These are phyloP conservation scores for Hylia prasina DNA, from an alignment of 2,113 vertebrate species.

Conservation along the genomic window DNA sequence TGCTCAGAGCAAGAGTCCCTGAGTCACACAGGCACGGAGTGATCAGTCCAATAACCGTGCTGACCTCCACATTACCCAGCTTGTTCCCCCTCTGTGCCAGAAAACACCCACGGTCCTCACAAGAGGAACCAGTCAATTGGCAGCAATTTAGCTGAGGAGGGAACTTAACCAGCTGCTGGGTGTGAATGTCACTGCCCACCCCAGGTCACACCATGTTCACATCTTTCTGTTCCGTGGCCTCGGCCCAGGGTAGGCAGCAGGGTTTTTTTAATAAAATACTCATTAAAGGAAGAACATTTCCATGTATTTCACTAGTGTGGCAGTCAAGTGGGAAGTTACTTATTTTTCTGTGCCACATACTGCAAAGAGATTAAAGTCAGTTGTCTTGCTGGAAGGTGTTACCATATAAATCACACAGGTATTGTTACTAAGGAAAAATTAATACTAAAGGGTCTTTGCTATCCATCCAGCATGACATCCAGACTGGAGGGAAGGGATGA, in stretches of 20 bases:
- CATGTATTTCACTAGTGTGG: not conserved
- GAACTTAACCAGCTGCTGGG: not conserved
- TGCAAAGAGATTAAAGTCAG: not conserved
- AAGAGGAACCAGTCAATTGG: not conserved
- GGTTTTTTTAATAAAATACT: not conserved
- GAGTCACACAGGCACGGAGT: not conserved
- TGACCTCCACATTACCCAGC: not conserved
- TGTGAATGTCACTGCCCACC: not conserved
- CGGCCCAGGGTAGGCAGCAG: not conserved
- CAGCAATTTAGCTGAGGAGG: not conserved
- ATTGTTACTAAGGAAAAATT: not conserved
- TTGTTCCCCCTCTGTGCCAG: accelerated
- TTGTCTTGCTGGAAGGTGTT: not conserved
- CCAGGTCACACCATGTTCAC: not conserved
- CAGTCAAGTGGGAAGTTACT: not conserved
- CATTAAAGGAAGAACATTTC: not conserved
- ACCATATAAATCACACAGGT: not conserved
- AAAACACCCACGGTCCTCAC: not conserved
- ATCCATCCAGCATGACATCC: not conserved
- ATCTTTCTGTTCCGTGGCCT: not conserved
- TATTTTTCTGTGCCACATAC: not conserved
- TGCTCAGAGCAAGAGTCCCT: not conserved
- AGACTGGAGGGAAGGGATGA: not conserved
- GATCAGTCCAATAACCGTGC: accelerated
- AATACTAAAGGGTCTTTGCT: not conserved